These are phyloP conservation scores for Sinocyclocheilus maitianheensis DNA, from an alignment of 2,113 vertebrate genomes.

Conservation along the genomic window DNA sequence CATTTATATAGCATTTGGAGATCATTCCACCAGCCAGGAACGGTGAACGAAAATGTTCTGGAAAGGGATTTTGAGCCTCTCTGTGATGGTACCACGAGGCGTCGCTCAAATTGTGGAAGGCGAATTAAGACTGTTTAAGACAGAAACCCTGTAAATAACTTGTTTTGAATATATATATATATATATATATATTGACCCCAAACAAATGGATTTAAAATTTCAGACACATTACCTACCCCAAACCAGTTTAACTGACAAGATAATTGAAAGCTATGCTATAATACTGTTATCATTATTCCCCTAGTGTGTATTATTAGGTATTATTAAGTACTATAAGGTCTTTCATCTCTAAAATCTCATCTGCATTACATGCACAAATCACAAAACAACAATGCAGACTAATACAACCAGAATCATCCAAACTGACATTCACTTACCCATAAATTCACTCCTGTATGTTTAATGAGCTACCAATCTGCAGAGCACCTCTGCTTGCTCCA, in stretches of 20 bases:
- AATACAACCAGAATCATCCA: neutral
- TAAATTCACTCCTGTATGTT: neutral
- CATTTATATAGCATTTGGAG: too few species aligned
- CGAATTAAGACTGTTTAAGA: too few species aligned
- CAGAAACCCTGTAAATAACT: too few species aligned
- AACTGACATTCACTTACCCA: constrained; percentile 1
- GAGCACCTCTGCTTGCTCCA: neutral
- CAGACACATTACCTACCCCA: too few species aligned
- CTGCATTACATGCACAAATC: neutral
- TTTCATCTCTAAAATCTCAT: neutral
- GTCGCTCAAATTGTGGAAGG: too few species aligned
- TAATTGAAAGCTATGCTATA: neutral
- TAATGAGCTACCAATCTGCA: neutral
- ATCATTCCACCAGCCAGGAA: too few species aligned
- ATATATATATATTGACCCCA: too few species aligned
- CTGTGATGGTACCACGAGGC: too few species aligned
- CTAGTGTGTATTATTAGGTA: neutral
- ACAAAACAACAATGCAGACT: neutral
- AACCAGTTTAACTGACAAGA: neutral
- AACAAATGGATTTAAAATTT: neutral
- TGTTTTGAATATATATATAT: too few species aligned
- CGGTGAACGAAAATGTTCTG: too few species aligned
- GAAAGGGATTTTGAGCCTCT: too few species aligned
- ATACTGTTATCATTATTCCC: neutral
- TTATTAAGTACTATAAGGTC: neutral